These are phyloP conservation scores for Troides aeacus DNA, from an alignment of 2,888 invertebrate genomes.

Conservation along the genomic window DNA sequence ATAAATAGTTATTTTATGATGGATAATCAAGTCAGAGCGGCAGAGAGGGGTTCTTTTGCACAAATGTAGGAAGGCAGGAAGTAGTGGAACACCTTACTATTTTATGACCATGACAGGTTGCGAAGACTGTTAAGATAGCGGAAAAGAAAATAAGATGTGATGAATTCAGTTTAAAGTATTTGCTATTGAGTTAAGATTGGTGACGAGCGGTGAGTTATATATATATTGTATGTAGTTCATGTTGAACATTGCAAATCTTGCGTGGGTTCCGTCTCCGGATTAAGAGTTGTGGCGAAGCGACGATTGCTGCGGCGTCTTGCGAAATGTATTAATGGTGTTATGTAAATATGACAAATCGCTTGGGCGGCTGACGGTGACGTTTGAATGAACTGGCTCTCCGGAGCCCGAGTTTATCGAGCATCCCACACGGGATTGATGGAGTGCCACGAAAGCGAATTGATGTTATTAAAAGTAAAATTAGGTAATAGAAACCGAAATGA, in stretches of 20 bases:
- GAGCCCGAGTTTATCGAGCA: constrained; percentile 17
- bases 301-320: constrained; percentile 54
- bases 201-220: constrained; percentile 13
- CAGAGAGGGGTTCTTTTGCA: no score
- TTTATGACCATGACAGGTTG: no score
- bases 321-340: constrained; percentile 63
- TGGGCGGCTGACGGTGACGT: constrained; percentile 28
- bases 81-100: no score
- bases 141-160: no score
- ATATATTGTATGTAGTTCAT: constrained; percentile 7
- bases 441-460: constrained; percentile 11
- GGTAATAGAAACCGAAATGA: constrained; percentile 1
- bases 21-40: no score
- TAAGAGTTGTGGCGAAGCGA: constrained; percentile 51
- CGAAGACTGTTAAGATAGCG: no score
- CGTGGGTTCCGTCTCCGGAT: constrained; percentile 67
- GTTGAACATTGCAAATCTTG: constrained; percentile 67
- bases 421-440: constrained; percentile 27
- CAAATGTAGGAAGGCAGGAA: no score
- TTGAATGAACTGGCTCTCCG: constrained; percentile 27
- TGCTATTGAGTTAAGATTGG: not conserved
- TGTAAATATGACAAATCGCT: constrained; percentile 61
- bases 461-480: constrained; percentile 15
- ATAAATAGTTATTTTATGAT: no score
- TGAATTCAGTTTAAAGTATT: no score